Evolutionary conservation across 2,888 invertebrate genomes (phyloP), one percentile per base, ranked within the genome.

Genomic region (Drosophila stalkeri): DNA sequence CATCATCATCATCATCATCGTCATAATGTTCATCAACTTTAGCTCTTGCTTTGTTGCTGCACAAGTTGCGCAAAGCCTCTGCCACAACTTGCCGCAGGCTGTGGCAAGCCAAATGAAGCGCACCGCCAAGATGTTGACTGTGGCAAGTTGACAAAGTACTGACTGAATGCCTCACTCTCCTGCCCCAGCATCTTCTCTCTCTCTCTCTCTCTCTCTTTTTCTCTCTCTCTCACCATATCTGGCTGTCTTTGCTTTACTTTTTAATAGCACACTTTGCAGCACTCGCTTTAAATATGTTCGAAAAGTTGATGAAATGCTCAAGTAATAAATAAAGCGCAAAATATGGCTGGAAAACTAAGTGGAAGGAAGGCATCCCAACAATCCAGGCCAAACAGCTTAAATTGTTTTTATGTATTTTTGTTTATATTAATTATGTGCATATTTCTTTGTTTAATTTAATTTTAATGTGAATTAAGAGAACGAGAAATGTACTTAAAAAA

Each of bases 41-140:
- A 51, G 51, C 51, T 51, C 33, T 37, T 37, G 74, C 55, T 55
- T 56, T 47, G 52, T 57, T 55, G 57, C 54, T 64, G 57, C 52
- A 64, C 68, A 77, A 57, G 67, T 64, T 61, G 41, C 43, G 49
- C 49, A 54, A 69, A 64, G 51, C 47, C 43, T 49, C 31, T 35
- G 41, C 68, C 41, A 60, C 44, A 75, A 65, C 69, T 68, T 70
- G 66, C 80, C 77, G 46, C 80, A 64, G 64, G 64, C 64, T 80
- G 72, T 64, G 76, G 75, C 49, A 61, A 68, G 23, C 69, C 77
- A 59, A 72, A 59, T 68, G 72, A 56, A 64, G 51, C 39, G 55
- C 49, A 52, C 47, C 60, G 43, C 47, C 47, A 73, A 61, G 59
- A 43, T 49, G 64, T 60, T 46, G 49, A 73, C 66, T 76, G 78